Evolutionary conservation across 2,113 vertebrate species (phyloP).

Genomic region (Prietella phreatophila): DNA sequence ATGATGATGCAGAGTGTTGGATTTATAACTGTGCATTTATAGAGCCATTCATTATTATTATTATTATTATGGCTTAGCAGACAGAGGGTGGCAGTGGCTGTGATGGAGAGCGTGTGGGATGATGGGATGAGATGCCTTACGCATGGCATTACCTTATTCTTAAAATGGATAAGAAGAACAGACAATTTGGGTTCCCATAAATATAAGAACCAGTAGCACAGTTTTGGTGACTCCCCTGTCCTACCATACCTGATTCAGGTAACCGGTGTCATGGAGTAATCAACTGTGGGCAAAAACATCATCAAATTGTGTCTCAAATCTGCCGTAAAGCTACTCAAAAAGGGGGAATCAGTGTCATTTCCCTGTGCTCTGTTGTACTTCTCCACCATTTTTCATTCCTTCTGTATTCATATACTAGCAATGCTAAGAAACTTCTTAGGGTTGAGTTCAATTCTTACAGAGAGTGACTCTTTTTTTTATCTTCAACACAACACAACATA

Average conservation of each 20-base stretch:
- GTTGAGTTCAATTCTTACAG: background rate
- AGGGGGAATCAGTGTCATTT: background rate
- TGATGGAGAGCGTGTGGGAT: background rate
- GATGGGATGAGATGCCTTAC: background rate
- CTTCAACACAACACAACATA: background rate
- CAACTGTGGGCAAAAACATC: background rate
- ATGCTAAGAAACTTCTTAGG: background rate
- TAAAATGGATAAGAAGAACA: background rate
- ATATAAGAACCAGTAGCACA: background rate
- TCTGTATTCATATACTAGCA: background rate
- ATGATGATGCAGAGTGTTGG: conserved; percentile 16
- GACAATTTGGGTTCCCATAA: background rate
- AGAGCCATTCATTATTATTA: conserved; percentile 1
- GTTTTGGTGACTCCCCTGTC: background rate
- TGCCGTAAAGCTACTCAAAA: background rate
- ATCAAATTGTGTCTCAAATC: background rate
- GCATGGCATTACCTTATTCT: background rate
- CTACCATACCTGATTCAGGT: background rate
- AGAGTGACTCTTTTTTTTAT: background rate
- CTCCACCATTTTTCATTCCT: background rate
- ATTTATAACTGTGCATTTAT: conserved; percentile 9
- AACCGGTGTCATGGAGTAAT: background rate
- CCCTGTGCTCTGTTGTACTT: background rate
- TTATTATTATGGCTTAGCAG: background rate
- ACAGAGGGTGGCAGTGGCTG: background rate